Conservation (phyloP, 2,888 invertebrate species). For the Empis livida region DNA sequence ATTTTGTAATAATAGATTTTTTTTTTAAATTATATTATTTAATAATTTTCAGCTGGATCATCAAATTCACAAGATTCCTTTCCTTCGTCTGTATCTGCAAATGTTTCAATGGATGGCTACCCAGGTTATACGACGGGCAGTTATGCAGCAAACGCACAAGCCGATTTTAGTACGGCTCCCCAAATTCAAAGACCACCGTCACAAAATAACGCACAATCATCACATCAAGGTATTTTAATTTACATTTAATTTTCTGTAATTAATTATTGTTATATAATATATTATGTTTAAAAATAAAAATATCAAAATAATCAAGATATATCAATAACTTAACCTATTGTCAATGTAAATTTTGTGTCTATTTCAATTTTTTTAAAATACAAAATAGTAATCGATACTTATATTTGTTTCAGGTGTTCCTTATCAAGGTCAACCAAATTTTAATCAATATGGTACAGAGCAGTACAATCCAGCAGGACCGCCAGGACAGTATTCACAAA, state of each 20-base stretch:
- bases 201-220: conserved; percentile 48
- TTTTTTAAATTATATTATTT: background rate
- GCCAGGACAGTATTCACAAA: conserved; percentile 46
- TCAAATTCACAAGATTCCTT: conserved; percentile 88
- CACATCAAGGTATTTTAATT: conserved; percentile 45
- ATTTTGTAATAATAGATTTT: too few relatives aligned
- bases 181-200: conserved; percentile 60
- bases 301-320: too few relatives aligned
- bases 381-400: too few relatives aligned
- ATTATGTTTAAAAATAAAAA: too few relatives aligned
- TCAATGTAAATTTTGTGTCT: too few relatives aligned
- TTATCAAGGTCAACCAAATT: conserved; percentile 48
- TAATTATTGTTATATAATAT: conserved; percentile 2
- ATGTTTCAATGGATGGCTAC: conserved; percentile 72
- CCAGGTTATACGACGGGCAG: conserved; percentile 45
- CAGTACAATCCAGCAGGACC: conserved; percentile 42
- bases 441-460: conserved; percentile 55
- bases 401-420: conserved; percentile 35
- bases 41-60: conserved; percentile 35
- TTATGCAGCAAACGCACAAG: conserved; percentile 42
- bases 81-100: conserved; percentile 57
- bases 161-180: conserved; percentile 47
- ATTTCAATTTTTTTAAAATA: too few relatives aligned
- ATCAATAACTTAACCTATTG: too few relatives aligned
- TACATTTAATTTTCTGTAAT: conserved; percentile 4